phyloP scores from a whole-genome alignment of 2,797 vertebrate genomes.

The Esox masquinongy region DNA sequence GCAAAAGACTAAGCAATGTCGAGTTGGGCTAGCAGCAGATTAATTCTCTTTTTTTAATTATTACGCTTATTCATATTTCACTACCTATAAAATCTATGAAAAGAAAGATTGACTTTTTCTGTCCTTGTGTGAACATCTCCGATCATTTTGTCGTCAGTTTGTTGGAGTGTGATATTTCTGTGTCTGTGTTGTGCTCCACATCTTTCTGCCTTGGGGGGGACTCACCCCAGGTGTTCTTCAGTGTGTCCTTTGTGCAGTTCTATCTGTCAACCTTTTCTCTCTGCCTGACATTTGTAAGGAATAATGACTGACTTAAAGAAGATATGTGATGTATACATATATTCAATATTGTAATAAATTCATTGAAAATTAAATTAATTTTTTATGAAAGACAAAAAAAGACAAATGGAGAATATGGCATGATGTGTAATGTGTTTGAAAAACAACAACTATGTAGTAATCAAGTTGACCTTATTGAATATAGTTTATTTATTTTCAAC shows the following conservation, averaged over 20 bases:
- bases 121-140: constrained; percentile 29
- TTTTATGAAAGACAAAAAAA: constrained; percentile 61
- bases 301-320: constrained; percentile 64
- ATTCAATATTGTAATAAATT: constrained; percentile 71
- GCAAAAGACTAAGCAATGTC: background rate
- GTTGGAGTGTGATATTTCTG: constrained; percentile 56
- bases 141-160: constrained; percentile 49
- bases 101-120: constrained; percentile 38
- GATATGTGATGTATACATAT: constrained; percentile 71
- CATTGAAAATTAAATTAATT: constrained; percentile 62
- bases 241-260: constrained; percentile 64
- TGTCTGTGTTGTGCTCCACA: constrained; percentile 56
- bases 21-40: background rate
- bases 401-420: constrained; percentile 58
- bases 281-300: constrained; percentile 73
- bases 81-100: constrained; percentile 51
- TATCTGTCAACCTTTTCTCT: constrained; percentile 67
- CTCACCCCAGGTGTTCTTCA: constrained; percentile 51
- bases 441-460: constrained; percentile 64
- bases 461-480: constrained; percentile 74
- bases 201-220: constrained; percentile 3
- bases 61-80: background rate
- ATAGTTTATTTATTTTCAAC: constrained; percentile 83
- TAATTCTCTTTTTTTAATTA: constrained; percentile 2
- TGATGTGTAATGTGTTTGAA: constrained; percentile 75